Percentiles rank a stretch among this genome's conserved stretches.
These are phyloP conservation scores for Heptranchias perlo DNA, from an alignment of 2,113 vertebrate species.

Conservation along the genomic window DNA sequence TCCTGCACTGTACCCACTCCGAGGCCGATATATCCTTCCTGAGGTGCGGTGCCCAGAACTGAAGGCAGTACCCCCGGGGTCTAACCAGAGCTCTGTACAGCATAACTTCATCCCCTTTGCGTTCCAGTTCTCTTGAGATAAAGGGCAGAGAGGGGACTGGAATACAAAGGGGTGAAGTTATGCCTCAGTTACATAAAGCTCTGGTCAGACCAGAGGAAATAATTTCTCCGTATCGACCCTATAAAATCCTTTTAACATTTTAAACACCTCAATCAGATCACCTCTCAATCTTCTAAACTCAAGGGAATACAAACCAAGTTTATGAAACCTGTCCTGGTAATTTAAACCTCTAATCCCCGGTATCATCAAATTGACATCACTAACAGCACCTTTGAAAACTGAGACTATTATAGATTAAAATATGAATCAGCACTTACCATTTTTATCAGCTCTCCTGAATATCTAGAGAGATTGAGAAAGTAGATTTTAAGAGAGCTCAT, in stretches of 20 bases:
- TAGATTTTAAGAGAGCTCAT: conserved; percentile 39
- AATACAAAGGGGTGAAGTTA: too few relatives aligned
- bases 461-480: conserved; percentile 56
- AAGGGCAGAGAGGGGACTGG: too few relatives aligned
- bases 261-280: background rate
- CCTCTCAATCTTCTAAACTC: too few relatives aligned
- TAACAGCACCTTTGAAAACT: background rate
- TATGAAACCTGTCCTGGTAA: background rate
- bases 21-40: background rate
- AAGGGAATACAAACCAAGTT: background rate
- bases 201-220: background rate
- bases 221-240: too few relatives aligned
- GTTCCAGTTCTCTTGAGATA: background rate
- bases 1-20: background rate
- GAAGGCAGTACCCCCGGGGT: background rate
- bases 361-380: background rate
- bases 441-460: conserved; percentile 70
- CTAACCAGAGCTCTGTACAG: background rate
- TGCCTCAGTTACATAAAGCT: too few relatives aligned
- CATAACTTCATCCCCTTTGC: background rate
- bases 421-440: conserved; percentile 56
- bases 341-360: background rate
- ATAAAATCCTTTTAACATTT: background rate
- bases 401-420: background rate
- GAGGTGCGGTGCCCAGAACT: background rate